Conservation (phyloP, 2,113 vertebrate species). For the Panurus biarmicus region DNA sequence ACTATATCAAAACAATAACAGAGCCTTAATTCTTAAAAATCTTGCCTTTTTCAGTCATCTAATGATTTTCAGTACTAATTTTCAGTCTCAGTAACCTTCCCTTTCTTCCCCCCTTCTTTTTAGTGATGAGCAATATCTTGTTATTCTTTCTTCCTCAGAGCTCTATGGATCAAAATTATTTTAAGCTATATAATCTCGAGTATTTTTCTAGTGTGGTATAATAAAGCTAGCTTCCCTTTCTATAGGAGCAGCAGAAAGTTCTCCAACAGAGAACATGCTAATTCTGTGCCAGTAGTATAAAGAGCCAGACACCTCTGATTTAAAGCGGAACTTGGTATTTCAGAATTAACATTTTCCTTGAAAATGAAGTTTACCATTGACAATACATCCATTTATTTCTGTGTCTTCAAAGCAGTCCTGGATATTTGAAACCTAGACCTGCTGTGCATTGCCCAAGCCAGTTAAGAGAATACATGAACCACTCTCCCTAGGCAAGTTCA, state of each 20-base stretch:
- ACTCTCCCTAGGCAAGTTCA: not conserved
- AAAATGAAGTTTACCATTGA: not conserved
- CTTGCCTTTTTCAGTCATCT: not conserved
- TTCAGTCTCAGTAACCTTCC: not conserved
- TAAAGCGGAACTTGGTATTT: not conserved
- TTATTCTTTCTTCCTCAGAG: not conserved
- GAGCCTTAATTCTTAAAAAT: not conserved
- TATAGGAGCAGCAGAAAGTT: not conserved
- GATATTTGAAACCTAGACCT: not conserved
- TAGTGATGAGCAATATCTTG: not conserved
- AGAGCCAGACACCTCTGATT: not conserved
- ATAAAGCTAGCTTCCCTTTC: not conserved
- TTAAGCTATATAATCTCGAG: not conserved
- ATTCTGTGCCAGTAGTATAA: not conserved
- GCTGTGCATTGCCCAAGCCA: not conserved
- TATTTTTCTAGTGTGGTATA: not conserved
- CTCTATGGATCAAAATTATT: not conserved
- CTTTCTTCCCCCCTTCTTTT: accelerated
- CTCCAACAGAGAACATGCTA: not conserved
- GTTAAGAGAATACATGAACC: not conserved
- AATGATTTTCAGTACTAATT: not conserved
- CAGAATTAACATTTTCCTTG: not conserved
- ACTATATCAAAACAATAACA: not conserved
- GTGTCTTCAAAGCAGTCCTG: not conserved
- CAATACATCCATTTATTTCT: not conserved